Base-by-base conservation (phyloP, 2,797 vertebrate genomes). In the Parauchenoglanis ngamensis region DNA sequence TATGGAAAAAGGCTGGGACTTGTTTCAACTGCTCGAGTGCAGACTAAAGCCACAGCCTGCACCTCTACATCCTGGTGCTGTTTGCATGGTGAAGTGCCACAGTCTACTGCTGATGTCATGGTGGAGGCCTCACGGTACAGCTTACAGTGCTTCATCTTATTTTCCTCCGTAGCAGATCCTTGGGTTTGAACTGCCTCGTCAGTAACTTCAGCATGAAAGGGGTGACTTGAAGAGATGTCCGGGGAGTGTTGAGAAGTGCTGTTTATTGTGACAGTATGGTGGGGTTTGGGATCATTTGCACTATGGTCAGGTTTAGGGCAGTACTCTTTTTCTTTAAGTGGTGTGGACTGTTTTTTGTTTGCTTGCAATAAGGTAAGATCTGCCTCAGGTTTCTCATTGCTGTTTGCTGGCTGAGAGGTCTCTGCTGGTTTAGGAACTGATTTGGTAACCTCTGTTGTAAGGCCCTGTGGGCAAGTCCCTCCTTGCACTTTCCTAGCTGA, bases 1-100 rank as follows among this genome's bases (percentile, higher is more conserved):
- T 95, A 80, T 2, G 95, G 82, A 56, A 97, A 92, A 92, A 99
- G 96, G 89, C 97, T 96, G 1, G 98, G 98, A 89, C 98, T 99
- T 7, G 98, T 99, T 87, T 96, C 96, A 49, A 97, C 97, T 0
- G 97, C 96, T 88, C 95, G 97, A 89, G 94, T 97, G 91, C 97
- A 94, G 6, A 95, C 95, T 0, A 92, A 91, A 0, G 96, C 96
- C 85, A 98, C 98, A 0, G 98, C 97, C 92, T 99, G 98, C 68
- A 99, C 98, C 92, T 96, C 98, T 6, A 96, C 97, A 84, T 99
- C 97, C 35, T 94, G 95, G 86, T 88, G 91, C 49, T 93, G 94
- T 87, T 93, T 93, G 23, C 84, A 87, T 7, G 21, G 76, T 19
- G 19, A 85, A 46, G 92, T 85, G 46, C 92, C 92, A 17, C 91